Evolutionary conservation across 2,888 invertebrate species (phyloP).

Genomic region (Oeneis ivallda): DNA sequence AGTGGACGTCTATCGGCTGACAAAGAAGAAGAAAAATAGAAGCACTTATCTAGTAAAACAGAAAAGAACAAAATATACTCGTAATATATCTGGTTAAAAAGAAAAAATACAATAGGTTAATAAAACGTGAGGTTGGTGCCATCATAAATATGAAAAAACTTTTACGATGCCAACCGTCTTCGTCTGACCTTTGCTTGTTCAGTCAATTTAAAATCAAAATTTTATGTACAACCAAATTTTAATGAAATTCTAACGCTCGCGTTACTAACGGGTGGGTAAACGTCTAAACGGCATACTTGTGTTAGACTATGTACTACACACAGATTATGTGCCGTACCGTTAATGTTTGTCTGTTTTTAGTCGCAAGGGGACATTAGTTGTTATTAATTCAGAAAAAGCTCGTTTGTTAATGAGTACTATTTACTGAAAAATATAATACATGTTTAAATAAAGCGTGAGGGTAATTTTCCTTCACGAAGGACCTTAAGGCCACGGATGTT

Average conservation of each 20-base stretch:
- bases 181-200: constrained; percentile 48
- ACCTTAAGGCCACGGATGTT: not conserved
- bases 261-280: too few species aligned
- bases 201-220: constrained; percentile 36
- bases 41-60: not conserved
- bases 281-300: too few species aligned
- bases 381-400: not conserved
- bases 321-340: too few species aligned
- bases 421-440: not conserved
- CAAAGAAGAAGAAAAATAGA: too few species aligned
- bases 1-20: too few species aligned
- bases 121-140: constrained; percentile 34
- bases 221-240: not conserved
- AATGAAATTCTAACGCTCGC: too few species aligned
- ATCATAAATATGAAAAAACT: constrained; percentile 63
- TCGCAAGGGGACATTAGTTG: not conserved
- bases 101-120: constrained; percentile 18
- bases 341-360: not conserved
- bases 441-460: not conserved
- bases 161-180: constrained; percentile 58
- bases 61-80: constrained; percentile 2
- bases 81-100: not conserved
- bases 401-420: not conserved
- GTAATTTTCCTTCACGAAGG: not conserved
- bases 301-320: too few species aligned